Conservation (phyloP, 2,113 vertebrate species). For the Lipotes vexillifer region DNA sequence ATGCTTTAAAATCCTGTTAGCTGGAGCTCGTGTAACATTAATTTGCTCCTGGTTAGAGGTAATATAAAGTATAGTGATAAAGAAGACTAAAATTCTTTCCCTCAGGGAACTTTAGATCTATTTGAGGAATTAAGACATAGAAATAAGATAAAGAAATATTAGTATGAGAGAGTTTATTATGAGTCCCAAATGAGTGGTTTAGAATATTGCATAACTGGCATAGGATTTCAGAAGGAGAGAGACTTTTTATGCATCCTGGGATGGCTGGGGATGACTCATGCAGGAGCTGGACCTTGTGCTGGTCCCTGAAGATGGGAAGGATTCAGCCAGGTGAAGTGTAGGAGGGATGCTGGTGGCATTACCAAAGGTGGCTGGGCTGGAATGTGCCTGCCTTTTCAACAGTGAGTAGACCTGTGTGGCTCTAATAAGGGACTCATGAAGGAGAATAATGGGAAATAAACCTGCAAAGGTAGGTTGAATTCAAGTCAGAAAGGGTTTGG, state of each 20-base stretch:
- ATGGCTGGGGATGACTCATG: neutral
- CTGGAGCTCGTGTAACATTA: neutral
- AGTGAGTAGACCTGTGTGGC: neutral
- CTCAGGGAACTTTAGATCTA: neutral
- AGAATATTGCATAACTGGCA: neutral
- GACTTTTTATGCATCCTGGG: neutral
- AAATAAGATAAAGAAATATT: slow-evolving; percentile 33
- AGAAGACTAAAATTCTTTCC: neutral
- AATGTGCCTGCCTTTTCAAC: neutral
- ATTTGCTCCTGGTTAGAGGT: slow-evolving; percentile 3
- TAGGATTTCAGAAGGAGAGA: neutral
- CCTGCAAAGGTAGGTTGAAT: neutral
- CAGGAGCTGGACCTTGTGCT: neutral
- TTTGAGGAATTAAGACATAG: neutral
- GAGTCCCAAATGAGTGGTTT: neutral
- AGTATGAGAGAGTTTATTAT: neutral
- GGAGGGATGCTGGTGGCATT: neutral
- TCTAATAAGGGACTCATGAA: neutral
- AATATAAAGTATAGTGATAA: slow-evolving; percentile 7
- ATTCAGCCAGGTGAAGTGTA: neutral
- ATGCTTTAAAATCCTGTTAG: slow-evolving; percentile 30
- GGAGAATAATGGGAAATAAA: neutral
- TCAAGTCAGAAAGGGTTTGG: neutral
- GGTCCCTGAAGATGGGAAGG: neutral
- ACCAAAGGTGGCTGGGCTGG: neutral